These are phyloP conservation scores for Cryptus armator DNA, from an alignment of 2,888 invertebrate species.

Conservation along the genomic window DNA sequence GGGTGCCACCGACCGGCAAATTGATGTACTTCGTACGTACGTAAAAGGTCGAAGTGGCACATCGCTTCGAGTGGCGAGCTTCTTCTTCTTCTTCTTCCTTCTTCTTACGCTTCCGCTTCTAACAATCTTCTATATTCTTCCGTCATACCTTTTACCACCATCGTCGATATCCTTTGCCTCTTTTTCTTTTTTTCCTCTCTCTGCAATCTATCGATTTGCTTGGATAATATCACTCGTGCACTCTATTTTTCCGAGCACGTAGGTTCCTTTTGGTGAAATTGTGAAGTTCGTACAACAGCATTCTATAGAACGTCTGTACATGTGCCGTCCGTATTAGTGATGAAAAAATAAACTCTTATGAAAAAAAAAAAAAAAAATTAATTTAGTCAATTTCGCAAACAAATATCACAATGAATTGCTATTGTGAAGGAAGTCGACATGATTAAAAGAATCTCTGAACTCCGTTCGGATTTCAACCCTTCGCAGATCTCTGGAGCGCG, in stretches of 20 bases:
- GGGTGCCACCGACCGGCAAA: constrained; percentile 65
- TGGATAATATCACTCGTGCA: constrained; percentile 48
- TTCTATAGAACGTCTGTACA: too few species aligned
- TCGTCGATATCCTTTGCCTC: constrained; percentile 16
- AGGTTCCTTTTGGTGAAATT: not conserved
- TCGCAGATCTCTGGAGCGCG: too few species aligned
- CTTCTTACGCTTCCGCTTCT: constrained; percentile 24
- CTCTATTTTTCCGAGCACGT: constrained; percentile 50
- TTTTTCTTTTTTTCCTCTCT: constrained; percentile 19
- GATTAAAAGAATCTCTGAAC: too few species aligned
- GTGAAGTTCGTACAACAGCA: too few species aligned
- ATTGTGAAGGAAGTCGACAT: too few species aligned
- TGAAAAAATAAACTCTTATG: too few species aligned
- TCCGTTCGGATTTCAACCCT: too few species aligned
- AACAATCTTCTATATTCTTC: constrained; percentile 32
- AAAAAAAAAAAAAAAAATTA: too few species aligned
- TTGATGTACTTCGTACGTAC: constrained; percentile 68
- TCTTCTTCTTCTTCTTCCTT: not conserved
- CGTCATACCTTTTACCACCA: constrained; percentile 8
- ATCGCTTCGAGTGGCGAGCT: constrained; percentile 66
- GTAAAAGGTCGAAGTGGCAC: constrained; percentile 66
- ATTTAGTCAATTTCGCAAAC: too few species aligned
- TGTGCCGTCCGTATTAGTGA: too few species aligned
- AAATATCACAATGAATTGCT: too few species aligned
- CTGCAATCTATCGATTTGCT: constrained; percentile 46